Percentiles rank a stretch among this genome's conserved stretches.
phyloP scores from a whole-genome alignment of 1,140 invertebrate species.

The Cylas formicarius region DNA sequence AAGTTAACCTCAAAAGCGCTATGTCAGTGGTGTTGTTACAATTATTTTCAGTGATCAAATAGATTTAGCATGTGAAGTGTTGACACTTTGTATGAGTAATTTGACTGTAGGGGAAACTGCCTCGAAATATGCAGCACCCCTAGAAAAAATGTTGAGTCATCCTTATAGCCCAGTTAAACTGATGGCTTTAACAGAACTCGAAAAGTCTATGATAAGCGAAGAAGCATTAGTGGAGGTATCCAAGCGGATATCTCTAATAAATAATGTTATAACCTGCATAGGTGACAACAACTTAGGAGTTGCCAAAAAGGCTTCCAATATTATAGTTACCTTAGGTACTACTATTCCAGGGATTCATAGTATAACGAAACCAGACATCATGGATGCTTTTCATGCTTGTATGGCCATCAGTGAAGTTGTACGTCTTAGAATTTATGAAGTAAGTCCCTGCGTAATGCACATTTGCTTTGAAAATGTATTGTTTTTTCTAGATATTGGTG shows the following conservation, averaged over 20 bases:
- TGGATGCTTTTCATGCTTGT: constrained; percentile 46
- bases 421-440: constrained; percentile 57
- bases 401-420: constrained; percentile 48
- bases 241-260: constrained; percentile 48
- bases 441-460: constrained; percentile 33
- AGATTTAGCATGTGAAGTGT: constrained; percentile 51
- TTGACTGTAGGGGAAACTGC: constrained; percentile 46
- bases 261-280: constrained; percentile 49
- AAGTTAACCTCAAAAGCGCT: constrained; percentile 29
- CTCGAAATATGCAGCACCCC: constrained; percentile 42
- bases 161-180: constrained; percentile 45
- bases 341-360: constrained; percentile 41
- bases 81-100: constrained; percentile 50
- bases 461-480: constrained; percentile 25
- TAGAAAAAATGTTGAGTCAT: constrained; percentile 51
- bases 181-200: constrained; percentile 47
- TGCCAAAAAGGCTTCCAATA: constrained; percentile 50
- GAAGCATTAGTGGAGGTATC: constrained; percentile 40
- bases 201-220: constrained; percentile 30
- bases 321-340: constrained; percentile 49
- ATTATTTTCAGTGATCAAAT: constrained; percentile 44
- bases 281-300: constrained; percentile 52
- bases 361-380: constrained; percentile 45
- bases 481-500: constrained; percentile 57
- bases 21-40: constrained; percentile 12